These are phyloP conservation scores for Drosophila sturtevanti DNA, from an alignment of 1,140 invertebrate genomes.

Conservation along the genomic window DNA sequence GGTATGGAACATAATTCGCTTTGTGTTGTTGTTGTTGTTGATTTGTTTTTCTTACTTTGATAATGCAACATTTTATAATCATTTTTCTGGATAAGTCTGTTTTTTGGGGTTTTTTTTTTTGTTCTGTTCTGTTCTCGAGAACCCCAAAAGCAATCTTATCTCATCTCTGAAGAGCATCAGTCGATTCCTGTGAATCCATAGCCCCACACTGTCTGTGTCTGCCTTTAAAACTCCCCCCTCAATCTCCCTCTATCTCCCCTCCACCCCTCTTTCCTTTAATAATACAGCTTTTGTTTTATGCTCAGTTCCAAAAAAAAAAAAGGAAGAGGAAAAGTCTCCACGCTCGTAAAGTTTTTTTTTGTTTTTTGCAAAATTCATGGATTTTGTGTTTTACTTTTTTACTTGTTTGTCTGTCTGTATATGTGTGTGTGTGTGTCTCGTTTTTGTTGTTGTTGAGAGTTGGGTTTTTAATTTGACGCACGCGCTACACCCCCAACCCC, in stretches of 20 bases:
- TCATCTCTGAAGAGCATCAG: conserved; percentile 31
- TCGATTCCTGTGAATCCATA: conserved; percentile 42
- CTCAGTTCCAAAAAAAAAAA: conserved; percentile 44
- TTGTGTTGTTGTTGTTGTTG: not conserved
- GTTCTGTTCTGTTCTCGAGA: not conserved
- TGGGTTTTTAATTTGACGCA: conserved; percentile 54
- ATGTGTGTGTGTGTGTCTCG: not conserved
- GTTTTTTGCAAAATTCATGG: conserved; percentile 73
- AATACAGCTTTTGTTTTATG: conserved; percentile 66
- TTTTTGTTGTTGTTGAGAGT: conserved; percentile 16
- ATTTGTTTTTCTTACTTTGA: not conserved
- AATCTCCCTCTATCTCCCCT: not conserved
- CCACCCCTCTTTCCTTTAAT: not conserved
- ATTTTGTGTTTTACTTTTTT: conserved; percentile 43
- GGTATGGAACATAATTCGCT: not conserved
- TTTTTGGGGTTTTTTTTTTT: no score
- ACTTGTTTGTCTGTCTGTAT: not conserved
- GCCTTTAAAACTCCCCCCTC: not conserved
- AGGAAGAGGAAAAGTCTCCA: conserved; percentile 43
- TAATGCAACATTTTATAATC: not conserved
- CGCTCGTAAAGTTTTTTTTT: conserved; percentile 70
- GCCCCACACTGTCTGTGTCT: conserved; percentile 34
- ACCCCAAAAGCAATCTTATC: conserved; percentile 19
- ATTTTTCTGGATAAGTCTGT: not conserved
- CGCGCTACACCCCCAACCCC: not conserved